Percentiles rank a stretch among this genome's conserved stretches.
Conservation (phyloP, 2,888 invertebrate species). For the Ptilodon capucinus region DNA sequence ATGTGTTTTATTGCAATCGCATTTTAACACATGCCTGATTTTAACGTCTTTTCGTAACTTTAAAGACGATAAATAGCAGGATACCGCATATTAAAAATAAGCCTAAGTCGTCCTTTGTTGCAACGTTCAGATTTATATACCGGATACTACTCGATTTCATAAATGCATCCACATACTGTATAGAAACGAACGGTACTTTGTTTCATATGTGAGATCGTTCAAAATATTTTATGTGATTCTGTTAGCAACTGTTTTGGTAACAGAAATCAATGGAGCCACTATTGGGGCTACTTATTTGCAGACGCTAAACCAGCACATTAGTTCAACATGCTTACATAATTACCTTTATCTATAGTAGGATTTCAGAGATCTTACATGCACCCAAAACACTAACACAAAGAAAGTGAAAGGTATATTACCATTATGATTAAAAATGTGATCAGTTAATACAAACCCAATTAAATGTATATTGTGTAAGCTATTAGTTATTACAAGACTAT, state of each 20-base stretch:
- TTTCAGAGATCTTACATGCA: conserved; percentile 20
- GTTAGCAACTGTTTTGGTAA: too few relatives aligned
- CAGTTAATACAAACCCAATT: conserved; percentile 70
- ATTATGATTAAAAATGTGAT: conserved; percentile 69
- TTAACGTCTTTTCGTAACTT: neutral
- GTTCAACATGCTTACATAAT: neutral
- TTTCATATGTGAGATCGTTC: too few relatives aligned
- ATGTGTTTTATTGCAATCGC: conserved; percentile 11
- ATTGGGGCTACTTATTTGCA: too few relatives aligned
- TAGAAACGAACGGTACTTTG: too few relatives aligned
- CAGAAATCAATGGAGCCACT: too few relatives aligned
- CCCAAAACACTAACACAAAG: conserved; percentile 54
- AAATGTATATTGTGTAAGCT: conserved; percentile 71
- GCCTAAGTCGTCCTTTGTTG: neutral
- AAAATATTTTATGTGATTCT: too few relatives aligned
- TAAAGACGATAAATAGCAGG: neutral
- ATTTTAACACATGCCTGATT: conserved; percentile 2
- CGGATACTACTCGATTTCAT: too few relatives aligned
- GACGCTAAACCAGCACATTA: neutral
- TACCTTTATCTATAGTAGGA: neutral
- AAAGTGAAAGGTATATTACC: conserved; percentile 69
- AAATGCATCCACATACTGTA: too few relatives aligned
- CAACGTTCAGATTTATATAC: neutral
- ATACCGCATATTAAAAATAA: neutral
- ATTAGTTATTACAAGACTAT: conserved; percentile 60